Conservation (phyloP, 2,797 vertebrate genomes). For the Salarias fasciatus region DNA sequence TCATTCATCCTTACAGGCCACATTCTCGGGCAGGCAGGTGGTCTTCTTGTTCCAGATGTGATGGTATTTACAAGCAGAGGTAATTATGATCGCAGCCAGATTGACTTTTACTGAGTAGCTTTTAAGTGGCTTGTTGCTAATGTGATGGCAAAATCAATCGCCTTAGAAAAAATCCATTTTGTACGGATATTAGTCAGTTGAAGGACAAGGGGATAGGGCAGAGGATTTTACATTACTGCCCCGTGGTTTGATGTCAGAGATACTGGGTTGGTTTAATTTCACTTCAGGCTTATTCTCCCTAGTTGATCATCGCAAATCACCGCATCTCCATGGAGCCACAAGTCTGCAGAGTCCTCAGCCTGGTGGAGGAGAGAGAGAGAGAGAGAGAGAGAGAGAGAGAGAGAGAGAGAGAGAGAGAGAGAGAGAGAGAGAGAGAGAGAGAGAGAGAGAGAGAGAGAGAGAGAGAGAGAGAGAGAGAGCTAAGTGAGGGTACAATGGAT, state of each 20-base stretch:
- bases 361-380: slow-evolving; percentile 1
- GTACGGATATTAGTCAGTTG: background rate
- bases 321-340: slow-evolving; percentile 32
- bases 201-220: background rate
- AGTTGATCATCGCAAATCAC: slow-evolving; percentile 22
- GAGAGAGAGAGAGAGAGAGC: rapidly evolving
- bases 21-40: slow-evolving; percentile 10
- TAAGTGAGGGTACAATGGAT: slow-evolving; percentile 40
- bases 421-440: rapidly evolving
- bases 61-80: background rate
- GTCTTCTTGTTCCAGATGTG: background rate
- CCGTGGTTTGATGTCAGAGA: slow-evolving; percentile 30
- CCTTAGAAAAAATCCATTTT: background rate
- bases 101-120: background rate
- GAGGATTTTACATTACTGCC: slow-evolving; percentile 17
- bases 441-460: background rate
- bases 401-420: background rate
- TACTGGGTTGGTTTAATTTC: slow-evolving; percentile 46
- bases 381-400: rapidly evolving
- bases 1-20: slow-evolving; percentile 33
- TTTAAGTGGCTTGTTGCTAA: background rate
- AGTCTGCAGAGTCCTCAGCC: slow-evolving; percentile 8
- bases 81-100: slow-evolving; percentile 22
- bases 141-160: slow-evolving; percentile 2
- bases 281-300: slow-evolving; percentile 23